phyloP scores from a whole-genome alignment of 2,888 invertebrate genomes.

The Philaethria dido region DNA sequence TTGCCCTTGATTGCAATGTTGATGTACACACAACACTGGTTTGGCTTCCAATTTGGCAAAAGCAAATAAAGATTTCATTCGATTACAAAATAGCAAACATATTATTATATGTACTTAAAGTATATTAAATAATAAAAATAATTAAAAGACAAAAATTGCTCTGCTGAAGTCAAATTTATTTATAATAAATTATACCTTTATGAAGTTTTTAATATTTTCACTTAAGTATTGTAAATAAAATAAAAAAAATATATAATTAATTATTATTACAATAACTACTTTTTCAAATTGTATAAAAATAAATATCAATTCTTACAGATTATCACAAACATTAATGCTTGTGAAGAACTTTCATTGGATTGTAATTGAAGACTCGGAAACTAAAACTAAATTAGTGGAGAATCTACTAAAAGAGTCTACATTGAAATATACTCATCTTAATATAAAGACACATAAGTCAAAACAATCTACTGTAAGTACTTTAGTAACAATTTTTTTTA shows the following conservation, averaged over 20 bases:
- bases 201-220: too few relatives aligned
- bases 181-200: too few relatives aligned
- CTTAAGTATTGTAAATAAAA: too few relatives aligned
- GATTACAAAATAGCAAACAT: not conserved
- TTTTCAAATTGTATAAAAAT: slow-evolving; percentile 33
- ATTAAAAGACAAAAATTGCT: too few relatives aligned
- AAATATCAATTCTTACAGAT: slow-evolving; percentile 72
- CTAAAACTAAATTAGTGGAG: slow-evolving; percentile 88
- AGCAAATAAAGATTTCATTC: not conserved
- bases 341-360: slow-evolving; percentile 97
- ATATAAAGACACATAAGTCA: slow-evolving; percentile 77
- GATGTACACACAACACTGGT: slow-evolving; percentile 36
- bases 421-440: slow-evolving; percentile 86
- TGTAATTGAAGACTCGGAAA: slow-evolving; percentile 92
- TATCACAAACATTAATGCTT: slow-evolving; percentile 93
- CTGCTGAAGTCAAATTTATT: too few relatives aligned
- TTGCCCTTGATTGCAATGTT: slow-evolving; percentile 65
- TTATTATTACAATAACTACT: not conserved
- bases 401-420: slow-evolving; percentile 88
- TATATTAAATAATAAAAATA: too few relatives aligned
- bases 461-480: slow-evolving; percentile 78
- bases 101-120: not conserved
- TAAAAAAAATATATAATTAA: too few relatives aligned
- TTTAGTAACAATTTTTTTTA: too few relatives aligned
- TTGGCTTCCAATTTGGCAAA: slow-evolving; percentile 38